A percentile compares a stretch with the other conserved stretches of the same genome.
phyloP scores from a whole-genome alignment of 2,888 invertebrate genomes.

The Crioceris asparagi region DNA sequence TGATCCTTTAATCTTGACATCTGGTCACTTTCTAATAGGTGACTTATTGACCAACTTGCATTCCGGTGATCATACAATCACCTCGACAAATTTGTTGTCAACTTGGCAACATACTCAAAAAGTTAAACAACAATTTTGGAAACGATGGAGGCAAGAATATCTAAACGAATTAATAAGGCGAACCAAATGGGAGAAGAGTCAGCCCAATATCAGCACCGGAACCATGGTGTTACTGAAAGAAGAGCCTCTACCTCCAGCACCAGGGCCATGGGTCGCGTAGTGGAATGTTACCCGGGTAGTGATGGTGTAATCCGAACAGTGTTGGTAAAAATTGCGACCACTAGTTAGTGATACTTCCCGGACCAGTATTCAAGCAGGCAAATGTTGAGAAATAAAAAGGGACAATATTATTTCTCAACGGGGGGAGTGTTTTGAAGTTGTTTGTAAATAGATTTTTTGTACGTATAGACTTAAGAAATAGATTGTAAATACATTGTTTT shows the following conservation, averaged over 20 bases:
- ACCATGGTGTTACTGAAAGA: not conserved
- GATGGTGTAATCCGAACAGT: no score
- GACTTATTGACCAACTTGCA: conserved; percentile 8
- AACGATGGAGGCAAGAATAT: no score
- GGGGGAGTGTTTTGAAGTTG: no score
- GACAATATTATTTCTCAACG: no score
- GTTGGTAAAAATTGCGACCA: conserved; percentile 1
- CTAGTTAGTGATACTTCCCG: no score
- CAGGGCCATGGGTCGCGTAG: not conserved
- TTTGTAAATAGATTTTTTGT: no score
- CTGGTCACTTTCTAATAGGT: conserved; percentile 13
- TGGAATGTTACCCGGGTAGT: not conserved
- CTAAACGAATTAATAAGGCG: conserved; percentile 3
- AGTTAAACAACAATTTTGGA: no score
- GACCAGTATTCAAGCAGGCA: no score
- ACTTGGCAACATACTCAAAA: conserved; percentile 2
- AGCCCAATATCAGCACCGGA: no score
- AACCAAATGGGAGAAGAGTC: conserved; percentile 4
- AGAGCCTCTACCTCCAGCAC: not conserved
- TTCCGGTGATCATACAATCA: conserved; percentile 2
- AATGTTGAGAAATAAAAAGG: no score
- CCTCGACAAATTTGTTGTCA: conserved; percentile 7
- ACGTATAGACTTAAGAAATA: no score
- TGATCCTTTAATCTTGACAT: conserved; percentile 12
- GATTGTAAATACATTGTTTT: no score